phyloP scores from a whole-genome alignment of 2,888 invertebrate genomes.

The Lasioglossum marginatum region DNA sequence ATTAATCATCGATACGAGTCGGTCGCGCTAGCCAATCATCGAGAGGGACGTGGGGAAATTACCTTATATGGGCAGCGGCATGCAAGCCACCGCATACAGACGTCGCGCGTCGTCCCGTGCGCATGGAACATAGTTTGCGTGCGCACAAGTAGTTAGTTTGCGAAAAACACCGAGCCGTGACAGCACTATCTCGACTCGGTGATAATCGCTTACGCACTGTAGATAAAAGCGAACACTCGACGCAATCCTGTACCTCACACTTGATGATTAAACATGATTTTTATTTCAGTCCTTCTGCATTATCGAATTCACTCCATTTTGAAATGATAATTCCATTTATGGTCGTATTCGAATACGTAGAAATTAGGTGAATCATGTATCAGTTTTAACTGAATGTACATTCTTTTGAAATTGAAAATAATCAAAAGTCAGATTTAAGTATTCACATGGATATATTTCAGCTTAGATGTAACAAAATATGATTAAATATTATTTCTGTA shows the following conservation, averaged over 20 bases:
- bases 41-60: constrained; percentile 84
- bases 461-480: constrained; percentile 32
- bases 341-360: not conserved
- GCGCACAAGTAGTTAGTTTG: constrained; percentile 46
- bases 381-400: not conserved
- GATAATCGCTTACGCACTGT: not conserved
- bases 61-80: constrained; percentile 84
- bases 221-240: not conserved
- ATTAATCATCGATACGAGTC: constrained; percentile 77
- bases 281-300: not conserved
- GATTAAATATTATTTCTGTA: constrained; percentile 16
- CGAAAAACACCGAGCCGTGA: constrained; percentile 15
- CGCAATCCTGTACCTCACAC: not conserved
- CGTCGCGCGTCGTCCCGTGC: constrained; percentile 64
- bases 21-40: constrained; percentile 82
- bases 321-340: not conserved
- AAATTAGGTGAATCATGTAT: not conserved
- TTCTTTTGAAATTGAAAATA: constrained; percentile 2
- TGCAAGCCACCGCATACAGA: constrained; percentile 68
- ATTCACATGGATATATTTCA: constrained; percentile 39
- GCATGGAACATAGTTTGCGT: constrained; percentile 61
- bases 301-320: not conserved
- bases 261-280: not conserved
- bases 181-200: not conserved
- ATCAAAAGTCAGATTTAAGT: constrained; percentile 15